Base-by-base conservation (phyloP, 2,888 invertebrate genomes). In the Netelia fuscicornis region DNA sequence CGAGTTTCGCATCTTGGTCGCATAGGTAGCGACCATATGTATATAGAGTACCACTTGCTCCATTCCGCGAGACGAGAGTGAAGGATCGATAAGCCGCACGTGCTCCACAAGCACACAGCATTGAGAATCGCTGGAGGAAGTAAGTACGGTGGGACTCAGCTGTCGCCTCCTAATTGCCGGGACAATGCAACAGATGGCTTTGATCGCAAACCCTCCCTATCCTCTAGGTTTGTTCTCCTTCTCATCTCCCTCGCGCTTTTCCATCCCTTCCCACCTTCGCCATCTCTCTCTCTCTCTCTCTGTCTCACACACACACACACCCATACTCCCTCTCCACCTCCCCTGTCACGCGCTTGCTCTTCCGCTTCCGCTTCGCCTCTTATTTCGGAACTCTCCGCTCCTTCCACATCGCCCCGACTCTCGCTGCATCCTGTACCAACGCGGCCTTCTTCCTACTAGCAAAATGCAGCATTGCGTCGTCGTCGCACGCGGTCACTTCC, bases 131-230 rank as follows among this genome's bases (percentile, higher is more conserved):
- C 92, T 92, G 92, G 78, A 90, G 91, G 90, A 92, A 92, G 92
- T 92, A 93, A 93, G 93, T 92, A 91, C 91, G 91, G 89, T 89
- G 92, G 90, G 91, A 92, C 93, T 93, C 93, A 93, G 93, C 93
- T 93, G 93, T 93, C 93, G 93, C 93, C 92, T 93, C 93, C 93
- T 93, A 93, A 93, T 93, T 93, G 93, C 93, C 92, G 92, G 93
- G 93, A 93, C 93, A 93, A 93, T 93, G 93, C 93, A 93, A 93
- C 93, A 93, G 93, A 93, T 93, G 93, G 93, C 92, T 93, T 93
- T 93, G 93, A 93, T 93, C 93, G 93, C 93, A 91, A 93, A 90
- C 89, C 92, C 92, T 90, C 86, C 90, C 89, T 80, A 74, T 82
- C 84, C 75, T 87, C 81, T 84, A 79, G 87, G 88, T 64, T 82